Evolutionary conservation across 2,888 invertebrate genomes (phyloP), one percentile per base, ranked within the genome.

Genomic region (Julus scanicus): DNA sequence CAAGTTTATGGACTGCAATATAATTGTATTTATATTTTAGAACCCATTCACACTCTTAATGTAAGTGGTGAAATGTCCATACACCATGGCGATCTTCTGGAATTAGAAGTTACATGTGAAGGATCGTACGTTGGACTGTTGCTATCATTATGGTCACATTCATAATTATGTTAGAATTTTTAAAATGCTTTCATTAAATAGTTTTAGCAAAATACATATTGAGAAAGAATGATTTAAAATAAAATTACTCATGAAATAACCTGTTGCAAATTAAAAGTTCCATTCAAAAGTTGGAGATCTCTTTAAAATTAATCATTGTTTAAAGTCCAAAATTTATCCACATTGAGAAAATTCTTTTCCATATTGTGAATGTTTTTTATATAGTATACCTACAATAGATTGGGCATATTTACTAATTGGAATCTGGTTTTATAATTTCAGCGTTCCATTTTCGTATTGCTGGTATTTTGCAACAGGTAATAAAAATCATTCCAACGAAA

Each of bases 1-100:
- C 13, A 13, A 48, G 48, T 48, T 1, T 48, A 6, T 48, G 1
- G 48, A 48, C 48, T 48, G 13, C 8, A 37, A 15, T 13, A 80
- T 13, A 80, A 20, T 29, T 29, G 80, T 80, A 6, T 80, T 80
- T 8, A 29, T 13, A 84, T 89, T 39, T 39, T 57, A 88, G 97
- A 94, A 90, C 96, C 97, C 0, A 94, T 97, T 90, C 92, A 94
- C 2, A 94, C 94, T 89, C 93, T 97, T 11, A 94, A 94, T 86
- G 94, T 96, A 0, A 94, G 93, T 3, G 97, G 97, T 0, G 94
- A 95, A 88, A 95, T 95, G 91, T 97, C 97, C 97, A 93, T 97
- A 53, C 95, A 96, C 90, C 96, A 96, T 89, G 97, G 96, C 53
- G 96, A 96, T 88, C 93, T 97, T 85, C 92, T 97, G 44, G 94